Base-by-base conservation (phyloP, 2,888 invertebrate genomes). In the Orthosia gothica region DNA sequence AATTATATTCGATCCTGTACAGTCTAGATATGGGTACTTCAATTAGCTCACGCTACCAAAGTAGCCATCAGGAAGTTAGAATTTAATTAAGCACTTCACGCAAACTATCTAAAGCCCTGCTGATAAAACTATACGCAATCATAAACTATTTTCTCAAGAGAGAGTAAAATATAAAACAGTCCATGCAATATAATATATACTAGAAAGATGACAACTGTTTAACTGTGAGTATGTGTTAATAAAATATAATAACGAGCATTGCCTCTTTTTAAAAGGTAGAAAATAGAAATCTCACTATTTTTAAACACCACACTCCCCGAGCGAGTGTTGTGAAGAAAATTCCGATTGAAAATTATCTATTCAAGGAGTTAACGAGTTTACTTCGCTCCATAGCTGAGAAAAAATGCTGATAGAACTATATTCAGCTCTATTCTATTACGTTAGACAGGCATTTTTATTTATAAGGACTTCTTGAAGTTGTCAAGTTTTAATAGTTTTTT, bases 291-390 rank as follows among this genome's bases (percentile, higher is more conserved):
- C 49, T 47, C 49, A 65, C 45, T 26, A 73, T 80, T 65, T 79
- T 54, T 52, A 5, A 54, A 55, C 63, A 49, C 50, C 52, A 71
- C n/a, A 23, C 52, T 68, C 81, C 15, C 26, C 23, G 5, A 13
- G 13, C 20, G 63, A 18, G 49, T 57, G 64, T 72, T 69, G 68
- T 62, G 54, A 57, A 83, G 81, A 66, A 80, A 81, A 80, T 80
- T 79, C 67, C 72, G 40, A 83, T 79, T 79, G 66, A 52, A 80
- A 72, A 84, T 81, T 81, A 81, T 74, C 81, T 84, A 81, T 84
- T 81, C 81, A 81, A 62, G 3, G 52, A 80, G 62, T 80, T 81
- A 81, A 84, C 84, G 58, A 81, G 84, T 81, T 84, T 81, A 80
- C 32, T 66, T 80, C 62, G 54, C 58, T 63, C 20, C 32, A 20